Conservation (phyloP, 1,140 invertebrate genomes). For the Euwallacea similis region DNA sequence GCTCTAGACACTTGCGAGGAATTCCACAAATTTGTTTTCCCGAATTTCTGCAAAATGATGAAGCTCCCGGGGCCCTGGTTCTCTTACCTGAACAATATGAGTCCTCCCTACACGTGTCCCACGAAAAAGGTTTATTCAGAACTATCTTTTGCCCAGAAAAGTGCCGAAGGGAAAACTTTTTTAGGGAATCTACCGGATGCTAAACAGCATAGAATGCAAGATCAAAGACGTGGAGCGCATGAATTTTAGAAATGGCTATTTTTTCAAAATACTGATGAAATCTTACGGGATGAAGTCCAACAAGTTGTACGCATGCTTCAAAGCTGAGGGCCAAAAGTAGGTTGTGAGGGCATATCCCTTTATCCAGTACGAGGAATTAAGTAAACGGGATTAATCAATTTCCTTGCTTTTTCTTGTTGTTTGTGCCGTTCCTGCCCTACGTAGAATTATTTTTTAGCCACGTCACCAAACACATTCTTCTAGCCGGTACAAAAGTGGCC, state of each 20-base stretch:
- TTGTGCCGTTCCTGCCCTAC: no score
- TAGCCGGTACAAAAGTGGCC: no score
- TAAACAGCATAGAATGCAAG: neutral
- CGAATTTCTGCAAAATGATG: conserved; percentile 5
- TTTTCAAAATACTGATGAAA: neutral
- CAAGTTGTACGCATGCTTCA: neutral
- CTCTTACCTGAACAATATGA: neutral
- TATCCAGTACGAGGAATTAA: no score
- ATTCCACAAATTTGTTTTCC: conserved; percentile 7
- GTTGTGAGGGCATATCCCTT: neutral
- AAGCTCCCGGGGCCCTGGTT: conserved; percentile 4
- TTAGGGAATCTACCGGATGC: neutral
- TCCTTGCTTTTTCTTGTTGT: no score
- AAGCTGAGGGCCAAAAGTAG: neutral
- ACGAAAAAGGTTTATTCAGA: conserved; percentile 1
- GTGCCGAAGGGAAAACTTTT: neutral
- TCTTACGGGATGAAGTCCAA: neutral
- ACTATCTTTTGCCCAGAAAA: neutral
- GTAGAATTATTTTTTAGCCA: no score
- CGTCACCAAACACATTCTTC: no score
- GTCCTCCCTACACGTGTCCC: conserved; percentile 5
- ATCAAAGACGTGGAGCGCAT: neutral
- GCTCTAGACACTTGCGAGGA: conserved; percentile 14
- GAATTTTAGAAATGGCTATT: neutral
- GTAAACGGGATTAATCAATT: no score